phyloP scores from a whole-genome alignment of 2,113 vertebrate species.

The Naja naja region DNA sequence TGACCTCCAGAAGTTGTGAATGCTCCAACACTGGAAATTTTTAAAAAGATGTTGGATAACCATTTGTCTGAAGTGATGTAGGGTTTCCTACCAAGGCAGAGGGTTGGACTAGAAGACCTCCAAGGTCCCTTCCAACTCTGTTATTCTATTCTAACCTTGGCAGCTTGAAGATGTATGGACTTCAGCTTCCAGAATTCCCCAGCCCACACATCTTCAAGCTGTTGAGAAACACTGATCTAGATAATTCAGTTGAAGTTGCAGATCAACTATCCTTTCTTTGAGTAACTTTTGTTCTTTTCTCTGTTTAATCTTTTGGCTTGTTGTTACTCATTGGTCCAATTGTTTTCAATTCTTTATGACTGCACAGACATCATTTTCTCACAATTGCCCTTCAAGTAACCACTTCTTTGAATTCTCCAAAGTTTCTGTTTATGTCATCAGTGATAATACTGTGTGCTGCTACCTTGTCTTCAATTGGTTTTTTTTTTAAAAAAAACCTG shows the following conservation, averaged over 20 bases:
- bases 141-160: neutral
- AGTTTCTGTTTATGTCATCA: neutral
- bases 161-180: neutral
- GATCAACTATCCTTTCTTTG: neutral
- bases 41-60: too few relatives aligned
- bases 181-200: neutral
- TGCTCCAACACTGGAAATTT: too few relatives aligned
- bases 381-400: neutral
- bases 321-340: neutral
- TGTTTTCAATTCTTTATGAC: neutral
- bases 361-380: neutral
- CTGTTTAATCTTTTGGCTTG: neutral
- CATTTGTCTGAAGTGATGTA: too few relatives aligned
- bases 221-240: neutral
- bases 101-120: too few relatives aligned
- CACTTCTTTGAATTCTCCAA: neutral
- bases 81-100: too few relatives aligned
- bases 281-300: neutral
- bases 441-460: neutral
- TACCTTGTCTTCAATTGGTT: neutral
- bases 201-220: neutral
- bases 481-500: neutral
- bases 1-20: too few relatives aligned
- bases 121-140: too few relatives aligned
- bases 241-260: neutral